phyloP scores from a whole-genome alignment of 2,888 invertebrate genomes.

The Eucriotettix oculatus region DNA sequence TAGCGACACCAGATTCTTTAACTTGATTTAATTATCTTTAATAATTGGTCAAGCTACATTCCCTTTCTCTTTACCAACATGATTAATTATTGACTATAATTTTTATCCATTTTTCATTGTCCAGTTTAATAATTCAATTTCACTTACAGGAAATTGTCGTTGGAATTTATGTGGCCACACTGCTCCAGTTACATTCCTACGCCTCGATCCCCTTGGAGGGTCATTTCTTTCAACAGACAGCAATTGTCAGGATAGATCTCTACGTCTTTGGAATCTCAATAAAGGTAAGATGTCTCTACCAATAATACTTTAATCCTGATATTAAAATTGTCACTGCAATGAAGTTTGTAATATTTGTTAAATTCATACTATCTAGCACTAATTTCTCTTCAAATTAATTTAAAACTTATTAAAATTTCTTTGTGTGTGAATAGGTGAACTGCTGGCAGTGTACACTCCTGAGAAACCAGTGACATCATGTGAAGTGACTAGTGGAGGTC shows the following conservation, averaged over 20 bases:
- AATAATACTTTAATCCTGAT: neutral
- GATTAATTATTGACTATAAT: too few species aligned
- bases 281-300: slow-evolving; percentile 38
- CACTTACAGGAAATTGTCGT: slow-evolving; percentile 49
- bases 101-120: too few species aligned
- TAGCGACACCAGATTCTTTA: too few species aligned
- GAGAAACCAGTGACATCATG: slow-evolving; percentile 55
- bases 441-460: slow-evolving; percentile 65
- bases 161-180: slow-evolving; percentile 62
- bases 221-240: slow-evolving; percentile 60
- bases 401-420: neutral
- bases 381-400: too few species aligned
- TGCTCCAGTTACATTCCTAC: slow-evolving; percentile 55
- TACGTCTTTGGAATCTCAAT: slow-evolving; percentile 66
- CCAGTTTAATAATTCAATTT: too few species aligned
- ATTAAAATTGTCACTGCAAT: too few species aligned
- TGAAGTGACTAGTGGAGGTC: slow-evolving; percentile 58
- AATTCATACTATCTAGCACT: too few species aligned
- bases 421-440: slow-evolving; percentile 14
- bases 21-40: too few species aligned
- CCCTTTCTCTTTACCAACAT: too few species aligned
- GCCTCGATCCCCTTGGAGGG: slow-evolving; percentile 54
- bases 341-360: too few species aligned
- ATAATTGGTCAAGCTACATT: too few species aligned
- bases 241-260: slow-evolving; percentile 51